Percentiles rank a stretch among this genome's conserved stretches.
These are phyloP conservation scores for Spermophilus dauricus DNA, from an alignment of 2,113 vertebrate genomes.

Conservation along the genomic window DNA sequence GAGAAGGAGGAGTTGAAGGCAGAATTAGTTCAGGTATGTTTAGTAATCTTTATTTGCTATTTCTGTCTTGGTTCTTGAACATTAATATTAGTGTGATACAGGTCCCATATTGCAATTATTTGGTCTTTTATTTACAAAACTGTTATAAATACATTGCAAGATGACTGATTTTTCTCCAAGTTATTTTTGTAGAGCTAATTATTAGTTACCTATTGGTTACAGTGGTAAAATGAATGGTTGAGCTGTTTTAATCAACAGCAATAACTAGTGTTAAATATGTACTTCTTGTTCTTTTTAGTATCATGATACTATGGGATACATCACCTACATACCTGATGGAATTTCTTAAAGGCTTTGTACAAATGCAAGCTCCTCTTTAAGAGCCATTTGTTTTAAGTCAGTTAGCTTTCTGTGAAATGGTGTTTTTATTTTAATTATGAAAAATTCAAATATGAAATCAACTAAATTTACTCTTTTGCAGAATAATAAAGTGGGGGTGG, in stretches of 20 bases:
- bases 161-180: not conserved
- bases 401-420: not conserved
- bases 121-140: slow-evolving; percentile 57
- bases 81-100: not conserved
- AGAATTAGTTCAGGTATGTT: slow-evolving; percentile 94
- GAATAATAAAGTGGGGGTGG: not conserved
- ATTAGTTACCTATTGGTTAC: not conserved
- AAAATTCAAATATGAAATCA: not conserved
- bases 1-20: slow-evolving; percentile 95
- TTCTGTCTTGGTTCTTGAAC: slow-evolving; percentile 29
- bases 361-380: slow-evolving; percentile 6
- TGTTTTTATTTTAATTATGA: not conserved
- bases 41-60: slow-evolving; percentile 56
- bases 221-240: slow-evolving; percentile 18
- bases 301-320: not conserved
- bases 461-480: not conserved
- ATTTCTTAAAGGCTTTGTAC: not conserved
- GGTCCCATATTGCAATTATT: not conserved
- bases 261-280: not conserved
- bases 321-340: not conserved
- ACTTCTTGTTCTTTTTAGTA: not conserved
- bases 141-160: slow-evolving; percentile 38
- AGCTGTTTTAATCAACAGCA: slow-evolving; percentile 30
- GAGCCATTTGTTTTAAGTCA: not conserved
- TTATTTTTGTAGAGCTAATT: slow-evolving; percentile 56